Evolutionary conservation across 2,888 invertebrate genomes (phyloP), one percentile per base, ranked within the genome.

Genomic region (Pandemis cinnamomeana): DNA sequence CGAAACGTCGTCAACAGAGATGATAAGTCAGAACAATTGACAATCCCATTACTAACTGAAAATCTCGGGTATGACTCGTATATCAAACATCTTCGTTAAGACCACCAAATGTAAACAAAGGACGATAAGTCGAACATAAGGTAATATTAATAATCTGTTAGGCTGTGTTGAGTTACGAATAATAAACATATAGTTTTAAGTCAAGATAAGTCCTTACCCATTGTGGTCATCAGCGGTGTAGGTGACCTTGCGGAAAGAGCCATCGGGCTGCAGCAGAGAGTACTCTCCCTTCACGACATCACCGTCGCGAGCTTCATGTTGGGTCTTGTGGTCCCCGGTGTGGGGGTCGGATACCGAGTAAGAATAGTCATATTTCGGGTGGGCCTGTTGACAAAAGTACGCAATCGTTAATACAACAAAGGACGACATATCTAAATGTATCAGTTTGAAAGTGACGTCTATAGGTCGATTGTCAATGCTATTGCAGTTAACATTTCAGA

Each of bases 151-250:
- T 0, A 15, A 20, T 20, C 7, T n/a, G 15, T 53, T 6, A 51
- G 53, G 15, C n/a, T 6, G 2, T 15, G 15, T n/a, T 48, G 7
- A 53, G 7, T 15, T 13, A 4, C n/a, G n/a, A 7, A n/a, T n/a
- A 15, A 20, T 20, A 20, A 20, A 48, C 2, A 0, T 48, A 11
- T 48, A 11, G 0, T 11, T 48, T 8, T 20, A 55, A 55, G 53
- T 36, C 10, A 36, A 13, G 13, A 7, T 55, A 55, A 36, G 58
- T 48, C 44, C 84, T 87, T 89, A 94, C 93, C 93, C 93, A 77
- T 93, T 92, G 81, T 94, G 93, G 80, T 94, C 93, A 79, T 94
- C 93, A 82, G 93, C 93, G 81, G 93, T 94, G 87, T 94, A 94
- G 76, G 93, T 93, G 84, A 94, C 93, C 85, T 93, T 94, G 82